Base-by-base conservation (phyloP, 2,888 invertebrate species). In the Cactoblastis cactorum region DNA sequence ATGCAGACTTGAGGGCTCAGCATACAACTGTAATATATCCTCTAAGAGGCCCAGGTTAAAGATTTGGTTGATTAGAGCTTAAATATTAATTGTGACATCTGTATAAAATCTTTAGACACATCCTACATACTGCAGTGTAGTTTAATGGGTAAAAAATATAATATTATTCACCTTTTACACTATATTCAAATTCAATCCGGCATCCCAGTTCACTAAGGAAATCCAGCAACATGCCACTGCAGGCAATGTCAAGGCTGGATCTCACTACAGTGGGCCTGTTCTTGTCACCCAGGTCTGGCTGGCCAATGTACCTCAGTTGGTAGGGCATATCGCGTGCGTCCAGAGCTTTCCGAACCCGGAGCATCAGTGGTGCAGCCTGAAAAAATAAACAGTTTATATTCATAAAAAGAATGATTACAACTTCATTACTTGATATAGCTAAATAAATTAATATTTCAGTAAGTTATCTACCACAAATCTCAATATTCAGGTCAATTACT, bases 131-230 rank as follows among this genome's bases (percentile, higher is more conserved):
- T n/a, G n/a, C n/a, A n/a, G n/a, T n/a, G n/a, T n/a, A n/a, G n/a
- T 22, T 22, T 3, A 43, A 17, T 32, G 5, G n/a, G 32, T 45
- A 41, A 6, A 34, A 19, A 17, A 8, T 11, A 34, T 24, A 35
- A 35, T 38, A 14, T 41, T 33, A 49, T 24, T 32, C 69, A 77
- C 96, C 98, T 83, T 97, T 94, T 0, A 96, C 94, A 62, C 97
- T 95, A 74, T 96, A 98, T 83, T 98, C 98, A 90, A 97, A 98
- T 73, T 98, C 98, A 56, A 97, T 90, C 52, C 96, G 91, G 67
- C 96, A 96, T 0, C 98, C 98, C 58, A 98, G 90, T 85, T 98
- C 98, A 56, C 94, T 96, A 0, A 98, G 92, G 72, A 98, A 98
- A 60, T 97, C 97, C 0, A 96, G 93, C 8, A 98, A 93, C 70